phyloP scores from a whole-genome alignment of 2,888 invertebrate genomes.

The Cryptocheilus praepositus region DNA sequence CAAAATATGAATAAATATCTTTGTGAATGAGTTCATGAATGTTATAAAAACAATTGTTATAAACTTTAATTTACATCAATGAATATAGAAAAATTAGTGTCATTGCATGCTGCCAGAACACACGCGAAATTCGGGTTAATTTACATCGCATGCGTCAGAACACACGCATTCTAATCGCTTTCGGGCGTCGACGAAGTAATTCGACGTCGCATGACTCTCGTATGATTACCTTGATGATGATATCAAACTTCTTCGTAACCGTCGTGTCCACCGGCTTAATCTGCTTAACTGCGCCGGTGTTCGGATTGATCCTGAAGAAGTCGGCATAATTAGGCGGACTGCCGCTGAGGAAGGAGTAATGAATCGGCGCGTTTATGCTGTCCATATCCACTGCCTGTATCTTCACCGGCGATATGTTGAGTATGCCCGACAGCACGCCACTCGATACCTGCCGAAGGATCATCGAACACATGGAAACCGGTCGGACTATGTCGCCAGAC shows the following conservation, averaged over 20 bases:
- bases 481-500: conserved; percentile 28
- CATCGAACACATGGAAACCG: conserved; percentile 43
- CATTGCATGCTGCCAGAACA: too few species aligned
- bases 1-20: too few species aligned
- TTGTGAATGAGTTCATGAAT: too few species aligned
- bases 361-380: conserved; percentile 88
- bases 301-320: conserved; percentile 89
- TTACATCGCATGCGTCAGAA: too few species aligned
- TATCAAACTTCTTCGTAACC: conserved; percentile 85
- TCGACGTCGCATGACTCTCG: neutral
- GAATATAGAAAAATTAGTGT: too few species aligned
- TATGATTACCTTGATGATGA: conserved; percentile 84
- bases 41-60: too few species aligned
- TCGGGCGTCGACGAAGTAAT: too few species aligned
- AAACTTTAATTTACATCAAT: too few species aligned
- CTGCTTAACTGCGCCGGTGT: conserved; percentile 88
- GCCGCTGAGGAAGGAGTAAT: conserved; percentile 88
- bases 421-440: conserved; percentile 88
- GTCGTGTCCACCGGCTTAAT: conserved; percentile 87
- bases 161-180: too few species aligned
- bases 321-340: conserved; percentile 85
- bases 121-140: too few species aligned
- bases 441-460: conserved; percentile 81
- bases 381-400: conserved; percentile 95
- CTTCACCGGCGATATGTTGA: conserved; percentile 89